Base-by-base conservation (phyloP, 2,113 vertebrate species). In the Salvelinus alpinus region DNA sequence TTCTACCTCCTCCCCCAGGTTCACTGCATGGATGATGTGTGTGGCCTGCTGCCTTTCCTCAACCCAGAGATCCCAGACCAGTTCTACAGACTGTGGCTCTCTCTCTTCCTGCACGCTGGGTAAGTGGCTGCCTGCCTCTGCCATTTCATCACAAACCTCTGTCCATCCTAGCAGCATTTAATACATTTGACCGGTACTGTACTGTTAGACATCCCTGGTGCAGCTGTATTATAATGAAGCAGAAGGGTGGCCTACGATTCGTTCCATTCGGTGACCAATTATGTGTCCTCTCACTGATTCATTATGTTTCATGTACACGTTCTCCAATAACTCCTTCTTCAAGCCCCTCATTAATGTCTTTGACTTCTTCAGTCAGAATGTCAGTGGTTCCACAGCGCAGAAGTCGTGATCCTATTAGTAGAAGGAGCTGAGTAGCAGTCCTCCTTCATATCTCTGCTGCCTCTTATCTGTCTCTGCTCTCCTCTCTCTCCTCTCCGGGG, bases 41-140 rank as follows among this genome's bases (percentile, higher is more conserved):
- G 98, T 64, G 98, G 98, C 73, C 96, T 99, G 67, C 93, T 99
- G 82, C 98, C 96, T 80, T 99, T 99, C 88, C 95, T 99, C 79
- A 99, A 99, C 85, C 98, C 97, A 0, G 97, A 98, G 87, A 94
- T 98, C 84, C 98, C 98, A 29, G 98, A 99, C 92, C 98, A 99
- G 94, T 99, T 99, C 90, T 99, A 99, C 90, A 94, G 97, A 80
- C 95, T 99, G 72, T 99, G 97, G 98, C 95, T 99, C 73, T 99
- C 98, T 0, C 96, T 99, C 73, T 99, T 99, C 92, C 92, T 99
- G 29, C 97, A 99, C 5, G 97, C 97, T 71, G 98, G 97, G 97
- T 98, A 81, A 93, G 92, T 91, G 29, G 18, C 59, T 3, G 5
- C 16, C 31, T 68, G 5, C 31, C 31, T 38, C 8, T 12, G 44